These are phyloP conservation scores for Epirrhoe tristata DNA, from an alignment of 2,888 invertebrate species.

Conservation along the genomic window DNA sequence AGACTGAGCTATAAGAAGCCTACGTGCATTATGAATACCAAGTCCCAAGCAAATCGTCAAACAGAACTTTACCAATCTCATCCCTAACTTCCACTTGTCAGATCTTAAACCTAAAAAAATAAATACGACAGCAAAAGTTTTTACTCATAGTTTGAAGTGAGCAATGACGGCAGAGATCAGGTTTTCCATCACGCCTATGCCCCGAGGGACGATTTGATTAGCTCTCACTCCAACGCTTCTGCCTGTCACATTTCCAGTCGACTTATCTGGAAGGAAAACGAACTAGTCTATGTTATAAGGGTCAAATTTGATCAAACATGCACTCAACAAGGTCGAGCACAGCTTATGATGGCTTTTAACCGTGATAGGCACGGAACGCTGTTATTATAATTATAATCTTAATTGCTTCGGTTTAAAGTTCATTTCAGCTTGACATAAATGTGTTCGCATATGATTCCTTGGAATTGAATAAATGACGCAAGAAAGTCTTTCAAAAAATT, in stretches of 20 bases:
- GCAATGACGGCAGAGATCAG: conserved; percentile 14
- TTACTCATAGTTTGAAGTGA: not conserved
- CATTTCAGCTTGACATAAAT: not conserved
- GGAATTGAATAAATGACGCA: no score
- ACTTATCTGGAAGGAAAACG: conserved; percentile 4
- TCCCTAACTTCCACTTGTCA: not conserved
- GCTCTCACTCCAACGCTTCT: conserved; percentile 18
- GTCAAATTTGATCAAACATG: conserved; percentile 22
- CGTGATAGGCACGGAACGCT: not conserved
- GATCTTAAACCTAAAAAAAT: not conserved
- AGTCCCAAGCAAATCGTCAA: not conserved
- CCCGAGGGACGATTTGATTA: conserved; percentile 11
- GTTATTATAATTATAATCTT: not conserved
- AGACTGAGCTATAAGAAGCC: no score
- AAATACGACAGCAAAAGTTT: not conserved
- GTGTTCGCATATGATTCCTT: no score
- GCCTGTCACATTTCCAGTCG: conserved; percentile 22
- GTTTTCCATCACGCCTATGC: not conserved
- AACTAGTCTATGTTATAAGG: conserved; percentile 7
- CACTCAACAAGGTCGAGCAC: conserved; percentile 12
- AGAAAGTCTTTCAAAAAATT: no score
- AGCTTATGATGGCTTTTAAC: conserved; percentile 6
- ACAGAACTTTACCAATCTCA: not conserved
- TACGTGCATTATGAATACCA: no score
- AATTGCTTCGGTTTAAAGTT: not conserved